Evolutionary conservation across 2,888 invertebrate species (phyloP).

Genomic region (Nebria salina): DNA sequence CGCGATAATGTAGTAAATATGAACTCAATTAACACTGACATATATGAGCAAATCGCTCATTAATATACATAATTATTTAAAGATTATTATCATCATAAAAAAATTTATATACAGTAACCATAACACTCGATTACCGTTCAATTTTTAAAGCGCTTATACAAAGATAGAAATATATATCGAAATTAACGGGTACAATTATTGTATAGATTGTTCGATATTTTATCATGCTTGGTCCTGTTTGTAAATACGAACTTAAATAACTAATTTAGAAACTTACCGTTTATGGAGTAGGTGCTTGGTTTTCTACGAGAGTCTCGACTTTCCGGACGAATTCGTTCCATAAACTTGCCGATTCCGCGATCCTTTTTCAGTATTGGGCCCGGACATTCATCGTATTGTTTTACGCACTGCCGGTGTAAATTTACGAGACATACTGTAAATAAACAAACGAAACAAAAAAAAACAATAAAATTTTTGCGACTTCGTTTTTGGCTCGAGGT

Average conservation of each 20-base stretch:
- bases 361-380: slow-evolving; percentile 61
- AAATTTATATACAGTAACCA: too few relatives aligned
- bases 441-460: slow-evolving; percentile 36
- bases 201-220: too few relatives aligned
- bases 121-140: too few relatives aligned
- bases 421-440: slow-evolving; percentile 61
- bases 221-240: too few relatives aligned
- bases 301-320: slow-evolving; percentile 60
- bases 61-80: background rate
- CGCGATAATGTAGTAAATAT: background rate
- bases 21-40: background rate
- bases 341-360: slow-evolving; percentile 56
- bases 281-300: slow-evolving; percentile 61
- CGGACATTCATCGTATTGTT: slow-evolving; percentile 62
- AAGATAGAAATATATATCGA: too few relatives aligned
- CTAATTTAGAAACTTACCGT: slow-evolving; percentile 58
- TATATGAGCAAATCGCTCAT: background rate
- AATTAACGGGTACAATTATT: too few relatives aligned
- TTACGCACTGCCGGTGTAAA: slow-evolving; percentile 61
- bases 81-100: too few relatives aligned
- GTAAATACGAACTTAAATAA: background rate
- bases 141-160: too few relatives aligned
- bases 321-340: slow-evolving; percentile 58
- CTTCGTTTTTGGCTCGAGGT: background rate
- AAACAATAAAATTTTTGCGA: background rate